phyloP scores from a whole-genome alignment of 2,113 vertebrate species.

The Ivindomyrus marchei region DNA sequence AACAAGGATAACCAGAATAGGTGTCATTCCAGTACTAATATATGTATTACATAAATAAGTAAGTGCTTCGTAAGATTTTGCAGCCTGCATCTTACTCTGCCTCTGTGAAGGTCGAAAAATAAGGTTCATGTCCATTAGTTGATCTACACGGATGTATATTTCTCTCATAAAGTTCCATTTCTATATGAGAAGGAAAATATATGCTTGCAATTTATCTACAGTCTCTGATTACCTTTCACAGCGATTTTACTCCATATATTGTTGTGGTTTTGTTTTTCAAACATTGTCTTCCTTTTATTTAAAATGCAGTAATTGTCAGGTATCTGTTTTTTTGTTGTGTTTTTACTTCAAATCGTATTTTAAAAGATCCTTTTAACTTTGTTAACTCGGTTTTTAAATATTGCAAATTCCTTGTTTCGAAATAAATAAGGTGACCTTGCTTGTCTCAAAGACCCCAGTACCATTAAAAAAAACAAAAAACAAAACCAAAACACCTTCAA shows the following conservation, averaged over 20 bases:
- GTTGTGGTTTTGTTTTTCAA: neutral
- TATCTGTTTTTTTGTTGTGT: neutral
- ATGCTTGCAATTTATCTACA: neutral
- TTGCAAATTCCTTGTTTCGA: neutral
- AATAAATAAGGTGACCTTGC: neutral
- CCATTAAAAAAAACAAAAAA: neutral
- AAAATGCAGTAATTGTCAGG: neutral
- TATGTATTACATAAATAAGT: neutral
- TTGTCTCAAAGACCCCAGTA: neutral
- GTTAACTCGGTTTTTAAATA: neutral
- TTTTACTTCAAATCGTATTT: neutral
- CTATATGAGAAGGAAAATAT: neutral
- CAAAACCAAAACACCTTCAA: neutral
- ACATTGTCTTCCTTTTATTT: neutral
- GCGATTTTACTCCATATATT: neutral
- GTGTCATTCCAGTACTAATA: neutral
- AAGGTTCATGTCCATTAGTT: neutral
- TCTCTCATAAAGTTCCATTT: neutral
- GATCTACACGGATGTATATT: neutral
- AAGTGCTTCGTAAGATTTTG: neutral
- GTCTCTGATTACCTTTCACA: neutral
- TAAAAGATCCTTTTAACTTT: neutral
- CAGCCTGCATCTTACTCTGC: neutral
- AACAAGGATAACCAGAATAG: neutral
- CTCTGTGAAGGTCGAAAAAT: neutral